Conservation (phyloP, 2,113 vertebrate genomes). For the Gila orcuttii region DNA sequence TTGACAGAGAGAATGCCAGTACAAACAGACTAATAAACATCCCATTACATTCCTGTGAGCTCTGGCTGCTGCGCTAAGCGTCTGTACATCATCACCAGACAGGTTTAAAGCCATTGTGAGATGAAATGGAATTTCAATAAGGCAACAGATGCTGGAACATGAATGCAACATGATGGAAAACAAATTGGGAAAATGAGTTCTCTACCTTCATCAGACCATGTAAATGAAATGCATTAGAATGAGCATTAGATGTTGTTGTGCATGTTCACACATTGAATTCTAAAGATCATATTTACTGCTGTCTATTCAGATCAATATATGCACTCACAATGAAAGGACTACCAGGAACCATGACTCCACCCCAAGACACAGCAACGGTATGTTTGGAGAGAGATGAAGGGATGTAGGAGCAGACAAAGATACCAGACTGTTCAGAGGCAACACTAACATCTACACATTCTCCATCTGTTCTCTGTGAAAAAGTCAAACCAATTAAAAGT, state of each 20-base stretch:
- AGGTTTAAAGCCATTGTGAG: constrained; percentile 16
- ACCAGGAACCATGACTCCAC: constrained; percentile 75
- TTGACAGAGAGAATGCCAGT: not conserved
- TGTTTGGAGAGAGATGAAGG: constrained; percentile 60
- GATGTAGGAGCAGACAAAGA: constrained; percentile 80
- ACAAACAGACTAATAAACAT: constrained; percentile 25
- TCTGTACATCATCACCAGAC: constrained; percentile 30
- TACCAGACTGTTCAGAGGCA: constrained; percentile 77
- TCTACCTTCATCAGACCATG: constrained; percentile 16
- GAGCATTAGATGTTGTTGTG: not conserved
- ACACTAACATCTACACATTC: constrained; percentile 78
- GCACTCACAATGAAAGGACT: constrained; percentile 74
- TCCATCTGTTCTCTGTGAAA: constrained; percentile 80
- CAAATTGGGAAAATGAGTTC: not conserved
- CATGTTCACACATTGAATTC: not conserved
- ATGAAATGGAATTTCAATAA: constrained; percentile 35
- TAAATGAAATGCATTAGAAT: constrained; percentile 16
- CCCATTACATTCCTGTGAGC: constrained; percentile 18
- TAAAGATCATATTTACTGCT: not conserved
- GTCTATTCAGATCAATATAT: constrained; percentile 4
- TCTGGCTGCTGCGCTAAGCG: not conserved
- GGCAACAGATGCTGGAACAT: constrained; percentile 68
- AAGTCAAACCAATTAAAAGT: not conserved
- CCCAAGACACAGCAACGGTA: constrained; percentile 78
- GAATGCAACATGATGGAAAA: constrained; percentile 22